A percentile compares a stretch with the other conserved stretches of the same genome.
Evolutionary conservation across 2,113 vertebrate species (phyloP).

Genomic region (Pedionomus torquatus): DNA sequence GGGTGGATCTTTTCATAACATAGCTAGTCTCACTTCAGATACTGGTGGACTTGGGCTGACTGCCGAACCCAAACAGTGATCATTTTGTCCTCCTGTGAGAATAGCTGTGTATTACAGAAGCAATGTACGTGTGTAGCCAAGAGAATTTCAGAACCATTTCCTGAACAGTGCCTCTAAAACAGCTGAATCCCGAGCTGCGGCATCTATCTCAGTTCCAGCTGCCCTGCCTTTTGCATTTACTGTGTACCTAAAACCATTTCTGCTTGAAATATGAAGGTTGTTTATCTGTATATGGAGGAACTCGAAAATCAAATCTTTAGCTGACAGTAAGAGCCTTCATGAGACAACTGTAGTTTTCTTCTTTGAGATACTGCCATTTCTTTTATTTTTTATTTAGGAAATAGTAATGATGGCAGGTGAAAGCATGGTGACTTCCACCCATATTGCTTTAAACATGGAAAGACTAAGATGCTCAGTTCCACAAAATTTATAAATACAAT

Average conservation of each 20-base stretch:
- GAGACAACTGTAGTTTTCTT: background rate
- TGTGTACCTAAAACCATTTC: accelerated
- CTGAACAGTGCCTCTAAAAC: background rate
- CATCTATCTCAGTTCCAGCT: background rate
- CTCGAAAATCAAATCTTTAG: background rate
- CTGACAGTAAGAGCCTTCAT: background rate
- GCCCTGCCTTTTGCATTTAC: background rate
- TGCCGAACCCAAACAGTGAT: background rate
- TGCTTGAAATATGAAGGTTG: background rate
- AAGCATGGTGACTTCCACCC: background rate
- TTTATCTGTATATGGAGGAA: background rate
- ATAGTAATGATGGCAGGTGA: background rate
- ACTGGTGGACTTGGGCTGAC: background rate
- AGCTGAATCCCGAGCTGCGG: background rate
- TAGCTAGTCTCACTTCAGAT: background rate
- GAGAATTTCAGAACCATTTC: background rate
- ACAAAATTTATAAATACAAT: background rate
- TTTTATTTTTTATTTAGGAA: background rate
- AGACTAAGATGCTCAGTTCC: background rate
- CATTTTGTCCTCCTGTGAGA: background rate
- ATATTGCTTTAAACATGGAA: background rate
- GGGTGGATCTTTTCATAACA: background rate
- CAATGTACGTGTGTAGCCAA: accelerated
- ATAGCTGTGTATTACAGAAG: background rate
- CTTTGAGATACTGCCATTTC: background rate